These are phyloP conservation scores for Cheumatopsyche charites DNA, from an alignment of 1,140 invertebrate species.

Conservation along the genomic window DNA sequence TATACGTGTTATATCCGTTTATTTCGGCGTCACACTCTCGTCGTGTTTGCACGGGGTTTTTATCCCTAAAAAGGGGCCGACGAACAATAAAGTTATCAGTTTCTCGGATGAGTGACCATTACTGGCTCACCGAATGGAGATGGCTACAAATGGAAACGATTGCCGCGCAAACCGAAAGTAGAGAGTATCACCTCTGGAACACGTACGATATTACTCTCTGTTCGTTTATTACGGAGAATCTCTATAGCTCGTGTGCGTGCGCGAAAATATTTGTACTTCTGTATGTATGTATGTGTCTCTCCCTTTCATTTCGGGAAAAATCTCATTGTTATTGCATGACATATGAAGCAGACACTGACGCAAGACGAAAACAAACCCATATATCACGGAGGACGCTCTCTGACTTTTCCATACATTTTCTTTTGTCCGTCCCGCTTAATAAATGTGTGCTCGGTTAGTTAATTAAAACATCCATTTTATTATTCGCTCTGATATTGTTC, in stretches of 20 bases:
- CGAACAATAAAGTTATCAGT: conserved; percentile 47
- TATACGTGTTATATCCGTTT: neutral
- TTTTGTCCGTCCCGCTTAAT: too few relatives aligned
- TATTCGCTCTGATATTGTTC: too few relatives aligned
- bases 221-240: neutral
- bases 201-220: neutral
- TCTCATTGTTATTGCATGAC: too few relatives aligned
- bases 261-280: too few relatives aligned
- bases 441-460: too few relatives aligned
- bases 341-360: too few relatives aligned
- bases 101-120: conserved; percentile 45
- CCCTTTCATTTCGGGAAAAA: too few relatives aligned
- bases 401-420: too few relatives aligned
- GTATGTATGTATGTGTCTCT: too few relatives aligned
- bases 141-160: conserved; percentile 33
- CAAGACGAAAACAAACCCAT: conserved; percentile 21
- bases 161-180: neutral
- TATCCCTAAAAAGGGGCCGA: conserved; percentile 32
- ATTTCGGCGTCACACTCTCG: neutral
- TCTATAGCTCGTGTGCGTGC: too few relatives aligned
- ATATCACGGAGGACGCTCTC: neutral
- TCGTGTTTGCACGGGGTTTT: conserved; percentile 25
- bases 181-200: neutral
- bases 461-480: too few relatives aligned
- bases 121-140: conserved; percentile 17